Conservation (phyloP, 2,797 vertebrate genomes). For the Myripristis jacobus region DNA sequence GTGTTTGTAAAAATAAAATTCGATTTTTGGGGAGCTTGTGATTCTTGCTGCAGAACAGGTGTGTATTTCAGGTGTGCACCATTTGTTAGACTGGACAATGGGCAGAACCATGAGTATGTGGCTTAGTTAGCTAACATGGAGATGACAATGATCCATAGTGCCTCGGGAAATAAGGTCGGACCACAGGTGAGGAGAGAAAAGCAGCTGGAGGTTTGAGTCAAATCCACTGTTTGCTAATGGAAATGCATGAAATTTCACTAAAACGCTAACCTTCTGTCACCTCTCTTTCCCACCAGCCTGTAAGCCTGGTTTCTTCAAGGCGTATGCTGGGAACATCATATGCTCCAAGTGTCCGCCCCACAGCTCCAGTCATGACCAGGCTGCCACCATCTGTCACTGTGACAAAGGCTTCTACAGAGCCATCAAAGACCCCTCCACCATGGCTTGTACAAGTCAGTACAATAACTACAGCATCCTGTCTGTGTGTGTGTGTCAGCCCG, state of each 20-base stretch:
- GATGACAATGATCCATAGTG: conserved; percentile 44
- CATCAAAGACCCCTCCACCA: conserved; percentile 92
- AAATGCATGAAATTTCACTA: conserved; percentile 21
- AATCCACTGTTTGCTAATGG: conserved; percentile 23
- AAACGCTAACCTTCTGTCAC: conserved; percentile 38
- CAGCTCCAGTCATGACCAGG: conserved; percentile 91
- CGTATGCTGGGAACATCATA: conserved; percentile 93
- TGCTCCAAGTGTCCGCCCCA: conserved; percentile 97
- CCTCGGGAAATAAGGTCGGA: conserved; percentile 51
- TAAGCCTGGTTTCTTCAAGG: conserved; percentile 95
- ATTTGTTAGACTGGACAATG: conserved; percentile 33
- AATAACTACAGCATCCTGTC: not conserved
- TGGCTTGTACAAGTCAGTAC: conserved; percentile 96
- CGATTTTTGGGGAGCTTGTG: not conserved
- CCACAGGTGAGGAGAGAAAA: conserved; percentile 49
- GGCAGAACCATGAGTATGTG: conserved; percentile 14
- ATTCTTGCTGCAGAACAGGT: not conserved
- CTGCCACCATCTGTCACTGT: conserved; percentile 93
- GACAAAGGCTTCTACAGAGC: conserved; percentile 95
- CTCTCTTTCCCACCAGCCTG: conserved; percentile 85
- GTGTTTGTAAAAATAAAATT: conserved; percentile 2
- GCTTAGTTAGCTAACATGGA: conserved; percentile 43
- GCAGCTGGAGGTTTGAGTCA: conserved; percentile 48
- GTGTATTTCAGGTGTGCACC: conserved; percentile 24
- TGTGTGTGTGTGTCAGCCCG: conserved; percentile 18